Conservation (phyloP, 2,888 invertebrate genomes). For the Podabrus alpinus region DNA sequence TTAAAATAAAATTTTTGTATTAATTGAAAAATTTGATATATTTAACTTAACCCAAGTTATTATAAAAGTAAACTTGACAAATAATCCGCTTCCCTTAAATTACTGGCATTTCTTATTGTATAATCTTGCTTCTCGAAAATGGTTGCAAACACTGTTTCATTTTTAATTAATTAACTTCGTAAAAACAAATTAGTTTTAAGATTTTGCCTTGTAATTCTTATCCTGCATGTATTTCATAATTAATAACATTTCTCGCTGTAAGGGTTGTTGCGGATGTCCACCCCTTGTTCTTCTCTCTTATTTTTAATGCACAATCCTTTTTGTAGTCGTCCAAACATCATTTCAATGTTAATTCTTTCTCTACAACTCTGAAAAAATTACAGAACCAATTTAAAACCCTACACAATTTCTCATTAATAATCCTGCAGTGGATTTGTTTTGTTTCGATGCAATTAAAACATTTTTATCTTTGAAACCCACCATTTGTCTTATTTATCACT, state of each 20-base stretch:
- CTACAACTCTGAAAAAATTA: slow-evolving; percentile 5
- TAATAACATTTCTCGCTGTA: slow-evolving; percentile 46
- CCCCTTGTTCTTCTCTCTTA: slow-evolving; percentile 32
- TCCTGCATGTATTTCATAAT: slow-evolving; percentile 45
- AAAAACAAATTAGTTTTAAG: slow-evolving; percentile 52
- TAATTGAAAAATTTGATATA: background rate
- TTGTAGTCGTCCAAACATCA: slow-evolving; percentile 8
- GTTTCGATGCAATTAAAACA: slow-evolving; percentile 31
- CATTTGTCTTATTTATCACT: background rate
- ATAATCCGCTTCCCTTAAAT: slow-evolving; percentile 37
- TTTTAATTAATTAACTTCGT: slow-evolving; percentile 53
- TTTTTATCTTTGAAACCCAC: background rate
- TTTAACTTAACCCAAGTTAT: slow-evolving; percentile 30
- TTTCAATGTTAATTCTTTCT: background rate
- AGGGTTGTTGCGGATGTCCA: slow-evolving; percentile 32
- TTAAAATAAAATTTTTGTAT: background rate
- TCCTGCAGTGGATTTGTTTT: slow-evolving; percentile 29
- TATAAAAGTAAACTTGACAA: slow-evolving; percentile 31
- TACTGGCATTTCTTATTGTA: slow-evolving; percentile 30
- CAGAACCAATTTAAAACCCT: slow-evolving; percentile 32
- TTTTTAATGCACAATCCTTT: slow-evolving; percentile 37
- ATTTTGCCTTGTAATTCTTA: slow-evolving; percentile 45
- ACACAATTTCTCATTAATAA: slow-evolving; percentile 35
- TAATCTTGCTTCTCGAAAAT: slow-evolving; percentile 25
- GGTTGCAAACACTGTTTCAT: slow-evolving; percentile 43